Base-by-base conservation (phyloP, 2,888 invertebrate genomes). In the Drosophila aldrichi region DNA sequence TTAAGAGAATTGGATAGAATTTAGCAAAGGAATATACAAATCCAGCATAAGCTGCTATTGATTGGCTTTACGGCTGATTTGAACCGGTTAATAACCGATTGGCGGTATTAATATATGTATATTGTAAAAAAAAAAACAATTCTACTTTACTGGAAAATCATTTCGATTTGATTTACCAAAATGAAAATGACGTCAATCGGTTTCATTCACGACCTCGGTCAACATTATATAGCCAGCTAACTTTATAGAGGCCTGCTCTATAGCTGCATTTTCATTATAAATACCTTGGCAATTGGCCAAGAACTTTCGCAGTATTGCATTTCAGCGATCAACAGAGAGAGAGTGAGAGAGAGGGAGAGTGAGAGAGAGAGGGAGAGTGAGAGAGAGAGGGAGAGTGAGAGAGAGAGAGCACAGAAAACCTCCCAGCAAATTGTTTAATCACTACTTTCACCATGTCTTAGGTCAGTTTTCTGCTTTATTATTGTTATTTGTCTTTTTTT, bases 401-500 rank as follows among this genome's bases (percentile, higher is more conserved):
- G 38, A 46, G 10, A 32, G 9, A 8, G 14, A 0, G 43, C 14
- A 3, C 8, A 20, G 1, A 16, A 25, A 14, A 43, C 38, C 46
- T 44, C 32, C 22, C n/a, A 25, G 16, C 29, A 10, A n/a, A 48
- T 18, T 61, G 41, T 57, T 69, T 70, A 51, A 22, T 44, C 48
- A 46, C 55, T 63, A 41, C 44, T 63, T 58, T 44, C 41, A 41
- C 18, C 43, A 52, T 82, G 86, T 73, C 81, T 78, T 73, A 84
- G 84, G 89, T 84, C 87, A 84, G 83, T 81, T 82, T 67, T 66
- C 12, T 41, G 52, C 18, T 55, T 34, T 66, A 40, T 66, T 71
- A 32, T 40, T 81, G 57, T 66, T 66, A 69, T 46, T 68, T n/a
- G n/a, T n/a, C n/a, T n/a, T 70, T 20, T 16, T 29, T 25, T 48